Conservation (phyloP, 2,797 vertebrate genomes). For the Sebastes taczanowskii region DNA sequence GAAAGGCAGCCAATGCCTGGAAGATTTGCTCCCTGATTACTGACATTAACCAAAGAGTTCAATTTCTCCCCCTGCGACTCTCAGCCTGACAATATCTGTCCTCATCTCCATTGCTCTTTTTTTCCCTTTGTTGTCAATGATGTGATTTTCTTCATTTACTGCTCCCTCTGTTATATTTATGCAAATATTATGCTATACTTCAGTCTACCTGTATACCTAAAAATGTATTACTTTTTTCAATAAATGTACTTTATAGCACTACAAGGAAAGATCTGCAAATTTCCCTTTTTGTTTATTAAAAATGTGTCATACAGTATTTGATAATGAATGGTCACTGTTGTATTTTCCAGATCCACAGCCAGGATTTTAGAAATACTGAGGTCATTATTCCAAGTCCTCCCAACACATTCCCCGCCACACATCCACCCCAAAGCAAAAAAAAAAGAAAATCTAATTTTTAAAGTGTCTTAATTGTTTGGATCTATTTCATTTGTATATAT, state of each 20-base stretch:
- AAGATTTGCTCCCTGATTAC: conserved; percentile 69
- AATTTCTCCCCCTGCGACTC: conserved; percentile 45
- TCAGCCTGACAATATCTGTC: conserved; percentile 27
- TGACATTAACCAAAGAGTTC: conserved; percentile 71
- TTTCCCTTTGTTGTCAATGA: background rate
- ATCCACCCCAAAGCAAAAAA: background rate
- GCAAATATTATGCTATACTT: background rate
- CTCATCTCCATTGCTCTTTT: conserved; percentile 10
- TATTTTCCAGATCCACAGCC: background rate
- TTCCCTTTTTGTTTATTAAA: background rate
- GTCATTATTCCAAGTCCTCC: background rate
- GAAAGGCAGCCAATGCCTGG: conserved; percentile 64
- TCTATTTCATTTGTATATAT: background rate
- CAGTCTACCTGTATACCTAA: background rate
- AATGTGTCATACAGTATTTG: background rate
- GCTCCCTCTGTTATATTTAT: background rate
- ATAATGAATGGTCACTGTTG: background rate
- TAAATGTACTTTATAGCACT: background rate
- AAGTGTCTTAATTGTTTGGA: background rate
- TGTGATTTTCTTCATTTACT: conserved; percentile 74
- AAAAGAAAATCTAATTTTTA: background rate
- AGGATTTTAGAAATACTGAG: background rate
- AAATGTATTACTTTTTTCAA: background rate
- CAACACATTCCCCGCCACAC: background rate
- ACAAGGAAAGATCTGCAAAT: background rate